A percentile compares a stretch with the other conserved stretches of the same genome.
Evolutionary conservation across 2,888 invertebrate species (phyloP).

Genomic region (Hyalella azteca): DNA sequence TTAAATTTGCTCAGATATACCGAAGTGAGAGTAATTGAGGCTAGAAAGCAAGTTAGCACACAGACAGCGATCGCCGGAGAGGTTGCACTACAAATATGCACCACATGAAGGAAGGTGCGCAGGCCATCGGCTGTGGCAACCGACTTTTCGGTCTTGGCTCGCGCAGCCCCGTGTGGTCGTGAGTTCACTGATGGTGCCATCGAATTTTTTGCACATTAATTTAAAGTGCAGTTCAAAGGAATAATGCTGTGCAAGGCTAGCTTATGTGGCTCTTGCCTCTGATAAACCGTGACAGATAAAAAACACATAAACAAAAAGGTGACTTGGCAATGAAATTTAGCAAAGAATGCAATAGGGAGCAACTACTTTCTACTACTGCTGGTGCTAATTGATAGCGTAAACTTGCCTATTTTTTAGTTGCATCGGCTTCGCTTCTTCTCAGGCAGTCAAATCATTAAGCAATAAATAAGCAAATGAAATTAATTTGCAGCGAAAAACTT

Average conservation of each 20-base stretch:
- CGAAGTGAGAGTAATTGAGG: not conserved
- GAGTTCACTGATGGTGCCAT: not conserved
- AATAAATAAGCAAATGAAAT: no score
- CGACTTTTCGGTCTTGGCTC: conserved; percentile 9
- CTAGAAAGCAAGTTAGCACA: not conserved
- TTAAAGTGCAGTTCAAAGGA: conserved; percentile 1
- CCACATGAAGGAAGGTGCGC: not conserved
- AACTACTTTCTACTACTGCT: no score
- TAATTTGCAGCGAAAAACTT: no score
- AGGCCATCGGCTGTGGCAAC: conserved; percentile 5
- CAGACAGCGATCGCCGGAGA: not conserved
- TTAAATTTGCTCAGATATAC: not conserved
- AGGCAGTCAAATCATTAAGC: no score
- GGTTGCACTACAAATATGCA: not conserved
- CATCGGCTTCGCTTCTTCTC: no score
- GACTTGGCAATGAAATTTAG: not conserved
- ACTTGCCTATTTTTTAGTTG: no score
- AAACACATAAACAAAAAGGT: not conserved
- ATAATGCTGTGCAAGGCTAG: not conserved
- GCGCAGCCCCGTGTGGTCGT: not conserved
- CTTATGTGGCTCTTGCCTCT: conserved; percentile 13
- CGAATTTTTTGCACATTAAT: not conserved
- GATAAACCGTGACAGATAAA: not conserved
- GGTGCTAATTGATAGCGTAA: no score
- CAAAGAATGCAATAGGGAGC: no score